Base-by-base conservation (phyloP, 2,888 invertebrate genomes). In the Mongoloraphidia duomilia region DNA sequence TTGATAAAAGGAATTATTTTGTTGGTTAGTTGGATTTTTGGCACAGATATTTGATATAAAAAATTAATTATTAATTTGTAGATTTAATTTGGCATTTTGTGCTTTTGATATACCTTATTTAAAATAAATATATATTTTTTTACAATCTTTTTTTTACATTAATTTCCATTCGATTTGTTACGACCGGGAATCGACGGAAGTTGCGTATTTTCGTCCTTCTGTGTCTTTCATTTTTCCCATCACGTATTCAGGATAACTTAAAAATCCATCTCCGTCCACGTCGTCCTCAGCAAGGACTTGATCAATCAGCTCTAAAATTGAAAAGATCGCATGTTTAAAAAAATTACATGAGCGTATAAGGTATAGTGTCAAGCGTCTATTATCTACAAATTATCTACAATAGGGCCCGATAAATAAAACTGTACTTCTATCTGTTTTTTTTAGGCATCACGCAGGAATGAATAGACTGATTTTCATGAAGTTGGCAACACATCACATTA, bases 211-310 rank as follows among this genome's bases (percentile, higher is more conserved):
- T 26, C 26, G 26, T 26, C 26, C 26, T 17, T 51, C 48, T 41
- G 47, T 40, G 42, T 60, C 56, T 47, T 59, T 64, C 50, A 60
- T 62, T 47, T 65, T 58, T 10, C 65, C 64, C 6, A 64, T 61
- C 9, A 63, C 76, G 61, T 83, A 88, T 64, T 95, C 94, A 0
- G 83, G 73, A 63, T 93, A 94, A 51, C 84, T 89, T 36, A 94
- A 69, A 62, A 77, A 88, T 0, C 94, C 94, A 61, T 94, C 92
- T 38, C 81, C 77, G 63, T 94, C 82, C 1, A 77, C 69, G 64
- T 95, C 94, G 59, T 93, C 92, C 53, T 84, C 81, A 49, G 74
- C 72, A 37, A 94, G 67, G 9, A 93, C 89, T 56, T 80, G 79
- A 63, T 94, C 94, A 39, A 94, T 87, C 46, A 93, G 70, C 54